phyloP scores from a whole-genome alignment of 2,797 vertebrate species.

The Cossypha dichroa region DNA sequence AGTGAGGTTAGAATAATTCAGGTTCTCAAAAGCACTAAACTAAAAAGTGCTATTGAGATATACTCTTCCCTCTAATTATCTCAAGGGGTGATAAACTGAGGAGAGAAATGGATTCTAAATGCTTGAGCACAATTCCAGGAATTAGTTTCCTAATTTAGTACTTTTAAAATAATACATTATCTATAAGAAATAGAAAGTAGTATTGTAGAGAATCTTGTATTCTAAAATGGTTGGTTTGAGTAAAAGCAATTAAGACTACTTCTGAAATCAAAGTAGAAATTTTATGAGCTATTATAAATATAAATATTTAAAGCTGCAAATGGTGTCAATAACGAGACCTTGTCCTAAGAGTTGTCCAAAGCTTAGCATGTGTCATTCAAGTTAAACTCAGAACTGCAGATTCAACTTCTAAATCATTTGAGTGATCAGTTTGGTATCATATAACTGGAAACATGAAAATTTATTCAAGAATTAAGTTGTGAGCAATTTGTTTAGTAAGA shows the following conservation, averaged over 20 bases:
- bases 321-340: neutral
- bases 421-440: constrained; percentile 1
- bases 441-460: constrained; percentile 53
- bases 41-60: neutral
- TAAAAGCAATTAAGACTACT: neutral
- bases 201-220: neutral
- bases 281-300: neutral
- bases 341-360: neutral
- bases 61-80: neutral
- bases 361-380: neutral
- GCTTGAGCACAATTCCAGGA: neutral
- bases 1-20: neutral
- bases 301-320: neutral
- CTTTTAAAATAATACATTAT: neutral
- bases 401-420: constrained; percentile 1
- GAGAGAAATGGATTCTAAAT: neutral
- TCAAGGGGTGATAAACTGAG: neutral
- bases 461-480: constrained; percentile 58
- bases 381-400: neutral
- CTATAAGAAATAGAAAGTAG: neutral
- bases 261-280: neutral
- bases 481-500: constrained; percentile 69
- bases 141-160: neutral
- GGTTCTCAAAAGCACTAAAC: neutral
- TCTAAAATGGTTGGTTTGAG: neutral